These are phyloP conservation scores for Baryphthengus martii DNA, from an alignment of 2,113 vertebrate species.

Conservation along the genomic window DNA sequence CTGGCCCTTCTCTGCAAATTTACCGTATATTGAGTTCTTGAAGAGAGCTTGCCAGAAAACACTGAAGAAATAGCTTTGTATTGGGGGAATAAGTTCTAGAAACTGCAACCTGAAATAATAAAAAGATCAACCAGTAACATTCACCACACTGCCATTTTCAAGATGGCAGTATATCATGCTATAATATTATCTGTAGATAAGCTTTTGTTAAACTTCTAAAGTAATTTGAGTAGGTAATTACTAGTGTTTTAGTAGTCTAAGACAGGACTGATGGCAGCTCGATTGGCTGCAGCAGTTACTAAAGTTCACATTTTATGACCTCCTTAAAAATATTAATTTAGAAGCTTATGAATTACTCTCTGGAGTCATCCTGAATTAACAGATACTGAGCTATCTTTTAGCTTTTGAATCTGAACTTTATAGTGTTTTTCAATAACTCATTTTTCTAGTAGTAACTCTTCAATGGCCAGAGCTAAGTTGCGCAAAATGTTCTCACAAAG, in stretches of 20 bases:
- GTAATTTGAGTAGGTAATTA: slow-evolving; percentile 36
- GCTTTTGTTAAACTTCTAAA: slow-evolving; percentile 48
- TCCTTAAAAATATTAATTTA: slow-evolving; percentile 65
- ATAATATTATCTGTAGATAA: background rate
- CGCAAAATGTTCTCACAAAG: background rate
- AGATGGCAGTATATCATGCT: background rate
- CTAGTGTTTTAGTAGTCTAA: slow-evolving; percentile 21
- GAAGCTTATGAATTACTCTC: slow-evolving; percentile 56
- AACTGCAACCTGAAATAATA: background rate
- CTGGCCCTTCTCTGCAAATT: background rate
- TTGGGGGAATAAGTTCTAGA: background rate
- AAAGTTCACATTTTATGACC: slow-evolving; percentile 62
- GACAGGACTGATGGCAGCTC: slow-evolving; percentile 27
- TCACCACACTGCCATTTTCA: background rate
- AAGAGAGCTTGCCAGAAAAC: background rate
- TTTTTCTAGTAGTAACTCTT: slow-evolving; percentile 16
- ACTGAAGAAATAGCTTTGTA: background rate
- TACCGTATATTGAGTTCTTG: background rate
- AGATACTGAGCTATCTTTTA: slow-evolving; percentile 30
- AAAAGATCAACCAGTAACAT: background rate
- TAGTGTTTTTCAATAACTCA: background rate
- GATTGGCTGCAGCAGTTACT: slow-evolving; percentile 55
- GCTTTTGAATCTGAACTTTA: background rate
- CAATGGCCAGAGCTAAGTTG: background rate
- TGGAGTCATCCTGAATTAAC: slow-evolving; percentile 40